Conservation (phyloP, 2,113 vertebrate genomes). For the Gadus macrocephalus region DNA sequence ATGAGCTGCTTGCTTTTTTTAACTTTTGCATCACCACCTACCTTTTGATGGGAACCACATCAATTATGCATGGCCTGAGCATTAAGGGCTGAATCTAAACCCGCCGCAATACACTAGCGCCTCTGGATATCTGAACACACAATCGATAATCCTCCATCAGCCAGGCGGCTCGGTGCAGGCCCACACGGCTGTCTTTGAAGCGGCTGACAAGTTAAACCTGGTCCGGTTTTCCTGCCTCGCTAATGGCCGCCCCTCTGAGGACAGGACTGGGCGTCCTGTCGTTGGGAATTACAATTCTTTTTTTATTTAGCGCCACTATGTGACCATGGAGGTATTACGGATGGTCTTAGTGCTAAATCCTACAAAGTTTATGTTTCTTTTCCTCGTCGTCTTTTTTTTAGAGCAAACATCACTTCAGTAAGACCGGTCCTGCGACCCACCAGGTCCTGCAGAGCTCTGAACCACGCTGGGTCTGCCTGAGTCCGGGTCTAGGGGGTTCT, state of each 20-base stretch:
- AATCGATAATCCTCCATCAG: conserved; percentile 76
- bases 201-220: conserved; percentile 72
- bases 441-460: conserved; percentile 32
- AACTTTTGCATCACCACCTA: conserved; percentile 62
- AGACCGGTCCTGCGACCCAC: conserved; percentile 42
- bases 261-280: conserved; percentile 43
- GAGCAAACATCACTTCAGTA: conserved; percentile 39
- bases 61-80: conserved; percentile 70
- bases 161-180: conserved; percentile 58
- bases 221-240: conserved; percentile 57
- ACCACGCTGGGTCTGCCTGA: conserved; percentile 26
- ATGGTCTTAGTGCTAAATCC: conserved; percentile 31
- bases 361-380: conserved; percentile 20
- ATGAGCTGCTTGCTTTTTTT: conserved; percentile 52
- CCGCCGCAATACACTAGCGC: conserved; percentile 67
- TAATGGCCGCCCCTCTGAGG: conserved; percentile 62
- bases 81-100: conserved; percentile 68
- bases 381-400: conserved; percentile 26
- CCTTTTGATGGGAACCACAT: conserved; percentile 72
- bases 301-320: conserved; percentile 44
- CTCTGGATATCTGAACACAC: conserved; percentile 73
- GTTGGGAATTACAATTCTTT: conserved; percentile 45
- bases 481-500: conserved; percentile 30
- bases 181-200: conserved; percentile 71
- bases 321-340: conserved; percentile 35